Evolutionary conservation across 2,113 vertebrate genomes (phyloP), one percentile per base, ranked within the genome.

Genomic region (Gallinago jamesoni): DNA sequence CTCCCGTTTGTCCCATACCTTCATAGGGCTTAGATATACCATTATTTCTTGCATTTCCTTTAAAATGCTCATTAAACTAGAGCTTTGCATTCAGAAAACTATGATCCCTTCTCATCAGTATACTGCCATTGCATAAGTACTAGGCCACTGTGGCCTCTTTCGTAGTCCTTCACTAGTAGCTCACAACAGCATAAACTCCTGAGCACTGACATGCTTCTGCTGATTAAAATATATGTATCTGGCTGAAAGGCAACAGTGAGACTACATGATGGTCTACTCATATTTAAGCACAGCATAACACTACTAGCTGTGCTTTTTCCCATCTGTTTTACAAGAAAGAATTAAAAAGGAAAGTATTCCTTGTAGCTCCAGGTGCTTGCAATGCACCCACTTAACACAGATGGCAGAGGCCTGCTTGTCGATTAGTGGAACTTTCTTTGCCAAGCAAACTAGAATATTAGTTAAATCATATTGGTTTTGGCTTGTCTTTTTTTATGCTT

Each of bases 291-390:
- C 48, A 90, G 27, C 10, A 76, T 52, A 95, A 76, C 74, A 76
- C 57, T 59, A 35, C 60, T 94, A 55, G 35, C 62, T 92, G 78
- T 94, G 81, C 74, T 72, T 95, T 93, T 91, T 3, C 66, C 95
- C 78, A 93, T 91, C 82, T 93, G 78, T 93, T 97, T 87, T 64
- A 56, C 78, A 87, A 63, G 73, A 67, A 88, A 74, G 48, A 87
- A 89, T 59, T 75, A 39, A 86, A 93, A 93, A 70, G 37, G 41
- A 78, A 94, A 87, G 41, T 75, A 28, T 89, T 93, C 10, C 7
- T 79, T 92, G 52, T 57, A 91, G 35, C 33, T 96, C 81, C 89
- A 93, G 81, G 89, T 97, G 81, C 82, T 96, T 89, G 60, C 62
- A 89, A 85, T 84, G 89, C 62, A 93, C 84, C 52, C 74, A 94